A percentile compares a stretch with the other conserved stretches of the same genome.
Conservation (phyloP, 2,888 invertebrate genomes). For the Exocentrus adspersus region DNA sequence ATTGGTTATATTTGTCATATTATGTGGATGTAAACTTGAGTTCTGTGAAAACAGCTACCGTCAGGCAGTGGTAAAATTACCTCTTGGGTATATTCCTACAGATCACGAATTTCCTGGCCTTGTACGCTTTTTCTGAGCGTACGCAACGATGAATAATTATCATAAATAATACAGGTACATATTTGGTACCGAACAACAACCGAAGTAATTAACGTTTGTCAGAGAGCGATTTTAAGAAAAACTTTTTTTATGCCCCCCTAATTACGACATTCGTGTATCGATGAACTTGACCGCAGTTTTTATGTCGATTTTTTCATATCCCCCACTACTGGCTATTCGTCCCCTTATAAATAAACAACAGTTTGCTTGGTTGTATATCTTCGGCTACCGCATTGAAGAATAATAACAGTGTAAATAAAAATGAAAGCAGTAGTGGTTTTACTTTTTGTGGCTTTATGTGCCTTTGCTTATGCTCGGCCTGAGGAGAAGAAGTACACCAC, state of each 20-base stretch:
- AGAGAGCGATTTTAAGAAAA: neutral
- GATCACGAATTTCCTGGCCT: neutral
- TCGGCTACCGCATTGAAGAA: neutral
- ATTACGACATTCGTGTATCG: slow-evolving; percentile 19
- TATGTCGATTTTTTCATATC: slow-evolving; percentile 1
- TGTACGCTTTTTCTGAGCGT: slow-evolving; percentile 2
- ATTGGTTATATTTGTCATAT: too few relatives aligned
- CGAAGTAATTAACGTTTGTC: slow-evolving; percentile 9
- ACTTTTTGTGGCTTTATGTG: slow-evolving; percentile 27
- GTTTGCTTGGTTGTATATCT: neutral
- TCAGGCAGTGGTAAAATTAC: neutral
- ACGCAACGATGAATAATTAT: slow-evolving; percentile 12
- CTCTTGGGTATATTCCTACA: neutral
- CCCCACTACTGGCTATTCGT: neutral
- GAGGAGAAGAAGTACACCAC: slow-evolving; percentile 66
- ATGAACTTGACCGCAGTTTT: slow-evolving; percentile 14
- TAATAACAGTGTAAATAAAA: slow-evolving; percentile 11
- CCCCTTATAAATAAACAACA: slow-evolving; percentile 19
- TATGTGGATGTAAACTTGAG: too few relatives aligned
- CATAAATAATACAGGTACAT: neutral
- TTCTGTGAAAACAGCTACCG: too few relatives aligned
- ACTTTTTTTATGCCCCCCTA: slow-evolving; percentile 3
- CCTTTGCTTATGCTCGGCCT: slow-evolving; percentile 37
- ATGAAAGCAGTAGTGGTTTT: slow-evolving; percentile 40
- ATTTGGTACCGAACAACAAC: neutral